Base-by-base conservation (phyloP, 2,113 vertebrate species). In the Notiomystis cincta region DNA sequence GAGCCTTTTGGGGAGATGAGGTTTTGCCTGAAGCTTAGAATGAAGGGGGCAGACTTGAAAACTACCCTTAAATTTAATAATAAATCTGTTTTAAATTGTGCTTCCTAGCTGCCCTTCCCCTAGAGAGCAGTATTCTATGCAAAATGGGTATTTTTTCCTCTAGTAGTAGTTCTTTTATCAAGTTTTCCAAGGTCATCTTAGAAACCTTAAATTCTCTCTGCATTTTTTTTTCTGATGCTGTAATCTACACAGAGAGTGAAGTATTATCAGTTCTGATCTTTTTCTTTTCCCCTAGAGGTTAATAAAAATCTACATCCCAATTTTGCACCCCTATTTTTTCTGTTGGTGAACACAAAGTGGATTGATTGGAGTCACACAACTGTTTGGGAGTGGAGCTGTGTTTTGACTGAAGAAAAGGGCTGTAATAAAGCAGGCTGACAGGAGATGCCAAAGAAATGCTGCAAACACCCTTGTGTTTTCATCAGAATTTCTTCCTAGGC, bases 371-470 rank as follows among this genome's bases (percentile, higher is more conserved):
- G 48, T 78, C 72, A 65, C 40, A 31, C 53, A 71, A 38, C 38
- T 25, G 7, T 78, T 92, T 75, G 48, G 69, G 81, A 87, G 51
- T 8, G 65, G 60, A 71, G 28, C 61, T 89, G 83, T 78, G 72
- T 78, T 87, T 76, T n/a, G 67, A 66, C 47, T 70, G 69, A 75
- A 62, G 91, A 73, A 75, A 75, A 84, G 53, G 25, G 25, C 44
- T 91, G 69, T 71, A 91, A 95, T 95, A 91, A 87, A 73, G 53
- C 11, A 50, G 80, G 31, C 72, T 93, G 87, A 89, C 81, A 75
- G 56, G 15, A 35, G 44, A 57, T 76, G 56, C 60, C 69, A 57
- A 50, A 78, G 69, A 71, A 94, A 40, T 27, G 19, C 54, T 81
- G 9, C 44, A 75, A 82, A 87, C 22, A 40, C 9, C 53, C 22